These are phyloP conservation scores for Pygoscelis antarcticus DNA, from an alignment of 2,113 vertebrate species.

Conservation along the genomic window DNA sequence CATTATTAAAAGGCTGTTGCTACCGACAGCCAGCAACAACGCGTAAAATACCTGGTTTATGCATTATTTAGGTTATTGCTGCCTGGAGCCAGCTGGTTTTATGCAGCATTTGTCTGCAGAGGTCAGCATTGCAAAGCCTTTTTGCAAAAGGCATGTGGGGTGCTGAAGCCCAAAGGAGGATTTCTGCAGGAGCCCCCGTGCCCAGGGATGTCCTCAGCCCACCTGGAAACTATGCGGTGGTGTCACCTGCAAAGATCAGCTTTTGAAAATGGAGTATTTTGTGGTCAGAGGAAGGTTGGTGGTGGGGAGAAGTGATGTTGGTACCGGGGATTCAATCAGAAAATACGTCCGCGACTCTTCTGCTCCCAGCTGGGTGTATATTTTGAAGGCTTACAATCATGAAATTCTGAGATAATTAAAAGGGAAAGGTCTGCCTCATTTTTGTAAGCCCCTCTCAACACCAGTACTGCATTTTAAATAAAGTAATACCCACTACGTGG, in stretches of 20 bases:
- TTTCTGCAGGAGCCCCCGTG: not conserved
- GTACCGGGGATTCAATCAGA: not conserved
- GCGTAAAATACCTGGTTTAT: not conserved
- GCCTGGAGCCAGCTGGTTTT: not conserved
- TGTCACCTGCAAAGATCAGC: not conserved
- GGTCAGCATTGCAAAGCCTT: not conserved
- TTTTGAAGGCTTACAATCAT: not conserved
- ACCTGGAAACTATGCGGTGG: fast-evolving
- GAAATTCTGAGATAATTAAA: not conserved
- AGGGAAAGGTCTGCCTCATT: not conserved
- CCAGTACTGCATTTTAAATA: not conserved
- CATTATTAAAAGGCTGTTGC: not conserved
- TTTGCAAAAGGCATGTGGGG: not conserved
- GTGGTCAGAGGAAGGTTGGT: not conserved
- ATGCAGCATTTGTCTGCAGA: not conserved
- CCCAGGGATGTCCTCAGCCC: not conserved
- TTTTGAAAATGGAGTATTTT: not conserved
- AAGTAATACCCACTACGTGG: not conserved
- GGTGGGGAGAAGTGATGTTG: not conserved
- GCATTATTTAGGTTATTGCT: not conserved
- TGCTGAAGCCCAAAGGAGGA: not conserved
- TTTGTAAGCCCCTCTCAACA: not conserved
- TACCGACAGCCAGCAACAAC: not conserved
- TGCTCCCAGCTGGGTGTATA: fast-evolving
- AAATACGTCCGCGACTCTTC: fast-evolving